Evolutionary conservation across 2,113 vertebrate genomes (phyloP).

Genomic region (Saccopteryx leptura): DNA sequence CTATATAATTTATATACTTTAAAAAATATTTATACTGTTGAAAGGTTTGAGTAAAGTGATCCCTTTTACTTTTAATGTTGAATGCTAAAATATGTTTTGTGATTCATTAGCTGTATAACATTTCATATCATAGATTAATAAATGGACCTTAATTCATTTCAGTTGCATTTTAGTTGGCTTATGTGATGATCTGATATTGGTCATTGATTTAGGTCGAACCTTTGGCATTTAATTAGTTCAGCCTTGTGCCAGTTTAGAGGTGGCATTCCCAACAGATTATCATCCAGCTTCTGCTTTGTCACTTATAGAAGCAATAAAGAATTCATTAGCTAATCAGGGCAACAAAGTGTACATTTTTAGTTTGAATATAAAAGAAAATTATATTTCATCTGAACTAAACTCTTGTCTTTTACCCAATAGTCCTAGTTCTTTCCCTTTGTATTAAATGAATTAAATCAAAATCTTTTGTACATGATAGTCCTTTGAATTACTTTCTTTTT

Average conservation of each 20-base stretch:
- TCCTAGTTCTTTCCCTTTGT: constrained; percentile 26
- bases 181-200: background rate
- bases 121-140: constrained; percentile 29
- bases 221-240: background rate
- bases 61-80: constrained; percentile 40
- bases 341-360: background rate
- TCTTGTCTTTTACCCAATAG: background rate
- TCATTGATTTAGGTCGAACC: background rate
- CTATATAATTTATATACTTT: background rate
- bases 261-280: constrained; percentile 6
- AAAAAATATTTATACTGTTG: background rate
- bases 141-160: background rate
- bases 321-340: background rate
- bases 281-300: background rate
- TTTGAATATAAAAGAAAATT: constrained; percentile 40
- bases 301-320: background rate
- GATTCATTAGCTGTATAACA: background rate
- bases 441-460: constrained; percentile 16
- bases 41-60: constrained; percentile 8
- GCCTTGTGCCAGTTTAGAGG: background rate
- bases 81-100: background rate
- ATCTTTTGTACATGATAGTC: background rate
- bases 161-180: background rate
- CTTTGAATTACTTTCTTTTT: constrained; percentile 43
- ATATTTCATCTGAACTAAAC: background rate